phyloP scores from a whole-genome alignment of 2,888 invertebrate genomes.

The Chrysodeixis includens region DNA sequence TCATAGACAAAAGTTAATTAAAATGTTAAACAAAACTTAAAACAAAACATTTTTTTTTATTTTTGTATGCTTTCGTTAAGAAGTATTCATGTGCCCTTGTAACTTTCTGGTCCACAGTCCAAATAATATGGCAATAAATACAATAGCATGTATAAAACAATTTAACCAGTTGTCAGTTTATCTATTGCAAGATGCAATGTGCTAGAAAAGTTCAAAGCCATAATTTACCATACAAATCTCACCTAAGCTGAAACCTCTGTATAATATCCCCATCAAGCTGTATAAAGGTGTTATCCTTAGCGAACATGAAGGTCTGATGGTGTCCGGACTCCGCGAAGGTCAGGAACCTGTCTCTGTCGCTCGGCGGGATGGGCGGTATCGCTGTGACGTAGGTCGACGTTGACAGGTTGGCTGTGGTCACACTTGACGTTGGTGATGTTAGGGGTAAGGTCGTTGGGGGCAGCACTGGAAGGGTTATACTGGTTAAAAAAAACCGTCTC shows the following conservation, averaged over 20 bases:
- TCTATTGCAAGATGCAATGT: too few relatives aligned
- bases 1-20: background rate
- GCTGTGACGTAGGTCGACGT: constrained; percentile 81
- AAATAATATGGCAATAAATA: too few relatives aligned
- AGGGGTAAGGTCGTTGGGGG: constrained; percentile 77
- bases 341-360: constrained; percentile 93
- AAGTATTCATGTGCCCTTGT: too few relatives aligned
- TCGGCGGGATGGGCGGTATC: constrained; percentile 92
- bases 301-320: constrained; percentile 96
- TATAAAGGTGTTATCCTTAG: constrained; percentile 96
- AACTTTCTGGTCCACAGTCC: too few relatives aligned
- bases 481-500: background rate
- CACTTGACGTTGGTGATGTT: constrained; percentile 67
- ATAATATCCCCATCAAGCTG: constrained; percentile 97
- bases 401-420: constrained; percentile 84
- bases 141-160: background rate
- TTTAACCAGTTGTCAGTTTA: too few relatives aligned
- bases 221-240: constrained; percentile 49
- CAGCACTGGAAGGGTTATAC: constrained; percentile 67
- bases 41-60: too few relatives aligned
- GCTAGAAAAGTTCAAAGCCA: too few relatives aligned
- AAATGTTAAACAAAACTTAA: too few relatives aligned
- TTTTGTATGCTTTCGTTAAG: too few relatives aligned
- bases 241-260: constrained; percentile 97
- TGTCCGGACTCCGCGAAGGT: constrained; percentile 96